A percentile compares a stretch with the other conserved stretches of the same genome.
Conservation (phyloP, 2,888 invertebrate species). For the Autographa gamma region DNA sequence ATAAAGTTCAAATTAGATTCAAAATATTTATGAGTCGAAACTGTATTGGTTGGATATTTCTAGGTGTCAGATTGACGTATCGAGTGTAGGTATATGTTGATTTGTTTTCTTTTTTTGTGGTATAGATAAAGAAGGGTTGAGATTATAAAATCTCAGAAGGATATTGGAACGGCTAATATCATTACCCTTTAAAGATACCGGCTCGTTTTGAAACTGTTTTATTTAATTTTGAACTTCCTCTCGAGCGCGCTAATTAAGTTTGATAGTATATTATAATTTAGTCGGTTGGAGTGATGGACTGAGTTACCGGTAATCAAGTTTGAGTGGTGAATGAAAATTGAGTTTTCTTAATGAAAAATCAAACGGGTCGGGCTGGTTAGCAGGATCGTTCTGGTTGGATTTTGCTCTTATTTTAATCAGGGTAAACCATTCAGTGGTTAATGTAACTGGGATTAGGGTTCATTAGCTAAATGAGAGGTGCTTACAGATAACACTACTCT, state of each 20-base stretch:
- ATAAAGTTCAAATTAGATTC: conserved; percentile 65
- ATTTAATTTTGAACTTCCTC: conserved; percentile 59
- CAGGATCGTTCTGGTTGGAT: conserved; percentile 14
- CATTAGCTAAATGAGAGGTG: not conserved
- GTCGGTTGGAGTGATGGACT: conserved; percentile 20
- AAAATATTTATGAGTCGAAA: conserved; percentile 37
- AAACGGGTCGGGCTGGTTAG: conserved; percentile 32
- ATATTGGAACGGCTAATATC: conserved; percentile 46
- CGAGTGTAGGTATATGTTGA: conserved; percentile 66
- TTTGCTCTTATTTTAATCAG: not conserved
- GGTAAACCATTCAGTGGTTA: conserved; percentile 1
- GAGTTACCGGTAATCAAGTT: conserved; percentile 26
- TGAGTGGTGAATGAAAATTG: conserved; percentile 44
- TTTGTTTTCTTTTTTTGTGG: conserved; percentile 61
- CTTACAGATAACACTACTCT: not conserved
- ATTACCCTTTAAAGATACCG: conserved; percentile 50
- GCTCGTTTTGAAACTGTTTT: conserved; percentile 36
- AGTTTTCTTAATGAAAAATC: conserved; percentile 46
- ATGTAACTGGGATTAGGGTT: not conserved
- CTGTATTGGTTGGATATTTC: conserved; percentile 53
- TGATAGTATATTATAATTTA: conserved; percentile 55
- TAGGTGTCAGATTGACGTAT: conserved; percentile 78
- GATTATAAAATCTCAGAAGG: conserved; percentile 47
- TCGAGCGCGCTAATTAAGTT: conserved; percentile 54
- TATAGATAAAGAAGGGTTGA: conserved; percentile 38